A percentile compares a stretch with the other conserved stretches of the same genome.
phyloP scores from a whole-genome alignment of 2,888 invertebrate genomes.

The Pegoplata infirma region DNA sequence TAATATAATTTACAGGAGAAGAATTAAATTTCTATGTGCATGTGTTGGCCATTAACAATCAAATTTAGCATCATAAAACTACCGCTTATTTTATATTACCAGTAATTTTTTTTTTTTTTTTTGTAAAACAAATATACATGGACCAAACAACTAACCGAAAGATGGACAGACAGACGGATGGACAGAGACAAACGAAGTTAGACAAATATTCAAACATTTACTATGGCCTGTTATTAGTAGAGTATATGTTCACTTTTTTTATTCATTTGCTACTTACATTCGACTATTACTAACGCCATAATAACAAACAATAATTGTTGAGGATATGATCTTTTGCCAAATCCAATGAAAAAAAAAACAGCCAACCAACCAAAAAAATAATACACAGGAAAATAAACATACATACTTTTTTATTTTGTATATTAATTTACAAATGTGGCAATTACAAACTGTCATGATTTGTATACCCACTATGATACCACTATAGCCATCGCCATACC shows the following conservation, averaged over 20 bases:
- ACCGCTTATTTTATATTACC: constrained; percentile 57
- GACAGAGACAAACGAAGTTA: constrained; percentile 23
- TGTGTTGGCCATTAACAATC: constrained; percentile 57
- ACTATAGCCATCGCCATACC: background rate
- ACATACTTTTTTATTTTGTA: constrained; percentile 17
- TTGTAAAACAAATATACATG: constrained; percentile 27
- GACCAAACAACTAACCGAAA: background rate
- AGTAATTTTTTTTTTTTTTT: constrained; percentile 58
- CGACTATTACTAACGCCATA: constrained; percentile 20
- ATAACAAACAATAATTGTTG: constrained; percentile 22
- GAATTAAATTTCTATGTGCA: constrained; percentile 16
- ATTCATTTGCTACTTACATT: too few species aligned
- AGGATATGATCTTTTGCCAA: constrained; percentile 27
- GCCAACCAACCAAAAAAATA: too few species aligned
- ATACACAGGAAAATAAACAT: constrained; percentile 9
- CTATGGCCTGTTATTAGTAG: constrained; percentile 6
- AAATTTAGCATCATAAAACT: constrained; percentile 55
- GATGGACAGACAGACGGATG: background rate
- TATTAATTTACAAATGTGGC: constrained; percentile 60
- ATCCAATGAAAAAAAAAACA: constrained; percentile 5
- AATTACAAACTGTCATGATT: constrained; percentile 60
- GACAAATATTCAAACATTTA: constrained; percentile 36
- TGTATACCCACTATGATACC: constrained; percentile 30
- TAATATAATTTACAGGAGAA: background rate
- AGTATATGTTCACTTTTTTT: too few species aligned